phyloP scores from a whole-genome alignment of 1,140 invertebrate genomes.

The Dendroctonus valens region DNA sequence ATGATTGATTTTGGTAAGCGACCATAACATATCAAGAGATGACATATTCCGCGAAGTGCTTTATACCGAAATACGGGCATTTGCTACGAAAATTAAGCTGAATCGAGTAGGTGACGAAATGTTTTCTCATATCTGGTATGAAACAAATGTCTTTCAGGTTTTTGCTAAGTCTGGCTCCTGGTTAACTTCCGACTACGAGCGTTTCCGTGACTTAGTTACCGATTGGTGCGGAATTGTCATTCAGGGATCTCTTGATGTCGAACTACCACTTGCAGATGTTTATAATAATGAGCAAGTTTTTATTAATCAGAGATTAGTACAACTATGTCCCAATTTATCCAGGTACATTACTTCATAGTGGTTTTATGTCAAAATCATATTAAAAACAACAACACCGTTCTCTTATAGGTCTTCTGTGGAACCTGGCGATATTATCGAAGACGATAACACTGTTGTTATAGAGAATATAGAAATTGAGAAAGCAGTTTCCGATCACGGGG shows the following conservation, averaged over 20 bases:
- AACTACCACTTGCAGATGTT: constrained; percentile 32
- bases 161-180: constrained; percentile 25
- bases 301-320: constrained; percentile 28
- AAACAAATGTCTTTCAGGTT: constrained; percentile 16
- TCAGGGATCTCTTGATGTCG: constrained; percentile 27
- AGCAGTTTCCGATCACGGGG: too few species aligned
- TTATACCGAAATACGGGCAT: constrained; percentile 23
- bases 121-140: not conserved
- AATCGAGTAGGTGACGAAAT: constrained; percentile 15
- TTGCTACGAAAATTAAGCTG: constrained; percentile 36
- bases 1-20: constrained; percentile 39
- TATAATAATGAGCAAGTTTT: constrained; percentile 21
- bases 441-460: too few species aligned
- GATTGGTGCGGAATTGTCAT: constrained; percentile 30
- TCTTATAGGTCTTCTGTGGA: not conserved
- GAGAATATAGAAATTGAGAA: too few species aligned
- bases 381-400: not conserved
- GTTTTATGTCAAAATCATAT: not conserved
- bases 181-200: constrained; percentile 34
- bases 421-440: too few species aligned
- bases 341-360: constrained; percentile 8
- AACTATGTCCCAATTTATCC: constrained; percentile 33
- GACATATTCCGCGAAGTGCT: constrained; percentile 31
- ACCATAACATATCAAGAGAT: constrained; percentile 25
- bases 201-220: constrained; percentile 22